These are phyloP conservation scores for Ictidomys tridecemlineatus DNA, from an alignment of 2,113 vertebrate genomes.

Conservation along the genomic window DNA sequence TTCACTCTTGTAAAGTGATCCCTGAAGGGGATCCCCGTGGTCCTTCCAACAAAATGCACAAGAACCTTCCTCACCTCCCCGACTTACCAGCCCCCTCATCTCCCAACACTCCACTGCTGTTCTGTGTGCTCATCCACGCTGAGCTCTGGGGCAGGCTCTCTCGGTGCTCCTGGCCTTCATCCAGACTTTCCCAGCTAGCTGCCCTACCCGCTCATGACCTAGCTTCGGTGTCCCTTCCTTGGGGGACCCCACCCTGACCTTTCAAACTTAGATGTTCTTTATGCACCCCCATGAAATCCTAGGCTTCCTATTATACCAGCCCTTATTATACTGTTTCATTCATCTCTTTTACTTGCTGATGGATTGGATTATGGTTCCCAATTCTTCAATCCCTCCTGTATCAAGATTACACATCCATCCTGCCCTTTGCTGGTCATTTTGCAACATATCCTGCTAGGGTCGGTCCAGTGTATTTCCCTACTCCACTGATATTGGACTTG, in stretches of 20 bases:
- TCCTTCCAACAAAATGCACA: background rate
- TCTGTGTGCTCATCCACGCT: accelerated
- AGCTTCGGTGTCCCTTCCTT: background rate
- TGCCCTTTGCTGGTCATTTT: background rate
- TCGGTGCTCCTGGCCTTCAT: background rate
- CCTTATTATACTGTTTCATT: background rate
- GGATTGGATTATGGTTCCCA: background rate
- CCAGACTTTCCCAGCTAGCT: background rate
- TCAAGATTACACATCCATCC: background rate
- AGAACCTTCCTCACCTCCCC: background rate
- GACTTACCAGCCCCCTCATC: accelerated
- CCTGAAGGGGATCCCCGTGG: background rate
- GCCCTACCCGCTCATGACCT: background rate
- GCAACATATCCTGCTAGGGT: background rate
- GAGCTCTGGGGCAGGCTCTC: background rate
- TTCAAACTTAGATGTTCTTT: background rate
- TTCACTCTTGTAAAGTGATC: background rate
- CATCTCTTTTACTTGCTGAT: background rate
- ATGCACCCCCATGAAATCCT: background rate
- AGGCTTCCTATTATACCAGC: background rate
- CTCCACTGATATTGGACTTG: background rate
- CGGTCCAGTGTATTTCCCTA: background rate
- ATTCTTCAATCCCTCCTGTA: background rate
- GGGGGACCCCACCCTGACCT: background rate
- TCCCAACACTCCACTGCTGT: background rate